Conservation (phyloP, 2,113 vertebrate species). For the Ahaetulla prasina region DNA sequence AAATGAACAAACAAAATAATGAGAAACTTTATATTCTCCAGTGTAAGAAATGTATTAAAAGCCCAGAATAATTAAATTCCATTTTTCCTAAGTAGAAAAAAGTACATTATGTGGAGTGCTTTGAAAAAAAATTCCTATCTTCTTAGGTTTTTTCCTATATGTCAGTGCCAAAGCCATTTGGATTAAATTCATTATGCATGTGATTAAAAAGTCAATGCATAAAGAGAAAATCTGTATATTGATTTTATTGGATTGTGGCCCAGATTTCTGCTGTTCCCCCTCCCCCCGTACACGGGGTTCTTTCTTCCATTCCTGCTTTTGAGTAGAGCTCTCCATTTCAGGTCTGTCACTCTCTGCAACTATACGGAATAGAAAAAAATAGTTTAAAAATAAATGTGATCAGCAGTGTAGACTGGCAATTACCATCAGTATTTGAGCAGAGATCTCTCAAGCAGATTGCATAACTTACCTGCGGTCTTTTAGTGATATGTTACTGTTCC, state of each 20-base stretch:
- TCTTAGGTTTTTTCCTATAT: slow-evolving; percentile 10
- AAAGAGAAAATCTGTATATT: background rate
- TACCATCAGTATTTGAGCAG: background rate
- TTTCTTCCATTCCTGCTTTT: background rate
- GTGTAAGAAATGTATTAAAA: background rate
- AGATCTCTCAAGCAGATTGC: background rate
- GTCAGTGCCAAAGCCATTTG: slow-evolving; percentile 4
- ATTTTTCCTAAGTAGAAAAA: background rate
- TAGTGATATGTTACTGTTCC: too few relatives aligned
- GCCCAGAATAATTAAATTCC: background rate
- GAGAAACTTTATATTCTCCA: background rate
- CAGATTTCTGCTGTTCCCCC: background rate
- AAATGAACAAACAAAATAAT: background rate
- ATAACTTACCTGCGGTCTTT: background rate
- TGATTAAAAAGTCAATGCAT: slow-evolving; percentile 18
- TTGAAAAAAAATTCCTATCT: background rate
- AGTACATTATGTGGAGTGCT: background rate
- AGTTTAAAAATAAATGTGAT: background rate
- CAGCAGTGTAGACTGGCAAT: background rate
- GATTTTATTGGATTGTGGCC: background rate
- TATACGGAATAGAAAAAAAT: background rate
- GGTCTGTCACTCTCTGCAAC: background rate
- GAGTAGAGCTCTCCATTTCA: background rate
- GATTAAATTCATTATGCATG: slow-evolving; percentile 11
- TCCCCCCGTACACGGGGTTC: background rate